These are phyloP conservation scores for Scaptomyza tumidula DNA, from an alignment of 2,888 invertebrate genomes.

Conservation along the genomic window DNA sequence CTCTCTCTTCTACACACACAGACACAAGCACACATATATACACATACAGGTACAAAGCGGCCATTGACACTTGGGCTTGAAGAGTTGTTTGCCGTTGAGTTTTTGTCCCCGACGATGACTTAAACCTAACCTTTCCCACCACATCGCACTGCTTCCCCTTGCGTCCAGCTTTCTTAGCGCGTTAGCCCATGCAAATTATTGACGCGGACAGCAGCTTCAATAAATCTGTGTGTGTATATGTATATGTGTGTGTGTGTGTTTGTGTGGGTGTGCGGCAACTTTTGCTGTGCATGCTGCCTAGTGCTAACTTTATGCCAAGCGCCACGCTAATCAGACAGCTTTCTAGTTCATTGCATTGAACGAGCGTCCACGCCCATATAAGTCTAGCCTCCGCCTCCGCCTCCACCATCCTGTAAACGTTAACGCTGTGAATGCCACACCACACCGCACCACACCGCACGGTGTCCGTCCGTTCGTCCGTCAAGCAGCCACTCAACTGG, in stretches of 20 bases:
- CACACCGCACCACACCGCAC: too few relatives aligned
- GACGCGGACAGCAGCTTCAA: conserved; percentile 72
- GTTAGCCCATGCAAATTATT: conserved; percentile 74
- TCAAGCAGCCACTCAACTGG: conserved; percentile 67
- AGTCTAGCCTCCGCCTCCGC: neutral
- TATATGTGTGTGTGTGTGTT: conserved; percentile 24
- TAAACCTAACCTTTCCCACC: conserved; percentile 15
- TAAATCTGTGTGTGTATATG: conserved; percentile 58
- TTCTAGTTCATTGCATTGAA: conserved; percentile 76
- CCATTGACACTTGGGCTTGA: conserved; percentile 66
- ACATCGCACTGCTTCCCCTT: neutral
- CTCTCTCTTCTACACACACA: conserved; percentile 41
- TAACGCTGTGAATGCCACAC: neutral
- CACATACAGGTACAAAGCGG: conserved; percentile 57
- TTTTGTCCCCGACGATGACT: conserved; percentile 39
- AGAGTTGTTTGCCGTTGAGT: conserved; percentile 52
- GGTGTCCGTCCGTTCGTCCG: conserved; percentile 26
- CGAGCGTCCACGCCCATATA: conserved; percentile 52
- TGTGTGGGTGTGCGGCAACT: conserved; percentile 52
- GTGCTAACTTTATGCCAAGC: conserved; percentile 64
- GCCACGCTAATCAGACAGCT: conserved; percentile 77
- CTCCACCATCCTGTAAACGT: conserved; percentile 30
- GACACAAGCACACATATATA: conserved; percentile 7
- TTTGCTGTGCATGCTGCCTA: conserved; percentile 52
- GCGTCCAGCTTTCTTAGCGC: conserved; percentile 8